Conservation (phyloP, 2,888 invertebrate genomes). For the Polydesmus complanatus region DNA sequence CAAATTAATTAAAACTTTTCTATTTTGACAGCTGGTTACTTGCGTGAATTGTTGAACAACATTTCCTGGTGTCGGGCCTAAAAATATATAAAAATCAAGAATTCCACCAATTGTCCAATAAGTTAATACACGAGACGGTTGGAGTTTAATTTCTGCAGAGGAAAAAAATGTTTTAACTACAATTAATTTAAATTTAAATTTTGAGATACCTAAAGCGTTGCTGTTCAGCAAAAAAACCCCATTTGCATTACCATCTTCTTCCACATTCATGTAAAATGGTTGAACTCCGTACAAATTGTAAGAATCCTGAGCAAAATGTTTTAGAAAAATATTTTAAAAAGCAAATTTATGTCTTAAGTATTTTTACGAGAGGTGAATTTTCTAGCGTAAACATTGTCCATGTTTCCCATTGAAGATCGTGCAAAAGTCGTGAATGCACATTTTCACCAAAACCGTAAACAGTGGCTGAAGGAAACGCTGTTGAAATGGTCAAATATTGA, state of each 20-base stretch:
- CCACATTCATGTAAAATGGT: conserved; percentile 17
- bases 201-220: conserved; percentile 16
- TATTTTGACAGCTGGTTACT: not conserved
- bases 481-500: conserved; percentile 56
- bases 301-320: not conserved
- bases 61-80: conserved; percentile 54
- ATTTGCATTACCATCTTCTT: conserved; percentile 13
- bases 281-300: conserved; percentile 16
- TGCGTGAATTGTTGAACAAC: conserved; percentile 48
- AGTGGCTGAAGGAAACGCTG: conserved; percentile 43
- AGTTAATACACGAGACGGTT: conserved; percentile 65
- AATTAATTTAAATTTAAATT: not conserved
- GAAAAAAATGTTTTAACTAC: not conserved
- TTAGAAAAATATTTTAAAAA: too few relatives aligned
- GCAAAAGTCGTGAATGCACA: conserved; percentile 41
- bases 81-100: conserved; percentile 59
- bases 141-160: conserved; percentile 65
- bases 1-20: not conserved
- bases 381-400: conserved; percentile 15
- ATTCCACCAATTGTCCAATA: conserved; percentile 70
- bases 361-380: too few relatives aligned
- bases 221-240: conserved; percentile 17
- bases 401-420: conserved; percentile 32
- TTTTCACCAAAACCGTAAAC: conserved; percentile 67
- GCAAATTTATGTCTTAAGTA: too few relatives aligned